Evolutionary conservation across 1,140 invertebrate genomes (phyloP), one percentile per base, ranked within the genome.

Genomic region (Drosophila sp.): DNA sequence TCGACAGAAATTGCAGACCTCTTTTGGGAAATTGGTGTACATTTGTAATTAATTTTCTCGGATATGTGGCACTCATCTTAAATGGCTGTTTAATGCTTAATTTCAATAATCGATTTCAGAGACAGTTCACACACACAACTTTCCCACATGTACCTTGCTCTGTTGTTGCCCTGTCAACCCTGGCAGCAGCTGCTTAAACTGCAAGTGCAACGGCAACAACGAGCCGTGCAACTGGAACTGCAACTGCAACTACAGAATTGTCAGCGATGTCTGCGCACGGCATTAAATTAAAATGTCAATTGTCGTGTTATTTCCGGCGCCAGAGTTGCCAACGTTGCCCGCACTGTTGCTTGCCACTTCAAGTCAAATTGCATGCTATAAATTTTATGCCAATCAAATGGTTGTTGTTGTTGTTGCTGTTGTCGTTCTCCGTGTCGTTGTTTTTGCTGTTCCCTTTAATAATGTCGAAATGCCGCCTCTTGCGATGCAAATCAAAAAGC

Each of bases 261-360:
- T 59, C 65, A 62, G 50, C 58, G 51, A 51, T 36, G 51, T 46
- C 78, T 86, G 81, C 48, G 74, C 75, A 72, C 76, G 82, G 82
- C 82, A 87, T 86, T 87, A 87, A 87, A 87, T 87, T 87, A 87
- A 87, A 87, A 87, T 87, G 82, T 87, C 82, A 87, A 72, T 82
- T 87, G 82, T 87, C 82, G 82, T 87, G 82, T 87, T 87, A 87
- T 78, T 87, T 87, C 82, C 82, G 82, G 75, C 64, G 78, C 62
- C 75, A 67, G 58, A 62, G 58, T 70, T 63, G 57, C 65, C 71
- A 62, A 21, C 51, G 58, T 46, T 51, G 54, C 46, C 46, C 16
- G 36, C 34, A 21, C 38, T 65, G 64, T 14, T 59, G 43, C 65
- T 61, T 77, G 79, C 79, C 71, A 82, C 79, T 82, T 78, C 45